Evolutionary conservation across 92 coral and sea anemone genomes (phyloP).

Genomic region (Hydrozoanthus gracilis): DNA sequence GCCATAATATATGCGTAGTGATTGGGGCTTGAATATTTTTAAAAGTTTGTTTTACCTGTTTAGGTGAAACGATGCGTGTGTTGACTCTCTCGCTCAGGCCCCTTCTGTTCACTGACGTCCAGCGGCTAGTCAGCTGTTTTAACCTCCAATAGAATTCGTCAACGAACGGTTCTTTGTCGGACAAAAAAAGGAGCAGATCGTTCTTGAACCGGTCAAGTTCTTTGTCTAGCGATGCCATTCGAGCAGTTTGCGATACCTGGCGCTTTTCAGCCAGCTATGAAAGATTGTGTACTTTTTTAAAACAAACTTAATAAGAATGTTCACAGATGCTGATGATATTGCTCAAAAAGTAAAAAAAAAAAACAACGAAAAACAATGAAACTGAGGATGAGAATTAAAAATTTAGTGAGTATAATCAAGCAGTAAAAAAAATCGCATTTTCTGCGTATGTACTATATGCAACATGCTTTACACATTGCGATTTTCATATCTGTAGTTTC

Average conservation of each 20-base stretch:
- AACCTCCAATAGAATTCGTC: constrained; percentile 76
- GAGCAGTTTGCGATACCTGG: constrained; percentile 82
- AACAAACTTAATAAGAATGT: background rate
- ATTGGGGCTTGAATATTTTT: too few relatives aligned
- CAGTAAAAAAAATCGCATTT: background rate
- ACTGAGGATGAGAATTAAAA: too few relatives aligned
- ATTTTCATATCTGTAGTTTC: too few relatives aligned
- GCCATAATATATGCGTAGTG: too few relatives aligned
- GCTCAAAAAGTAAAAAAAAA: background rate
- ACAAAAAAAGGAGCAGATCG: constrained; percentile 68
- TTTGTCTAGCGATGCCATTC: constrained; percentile 74
- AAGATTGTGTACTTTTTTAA: background rate
- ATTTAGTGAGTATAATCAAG: too few relatives aligned
- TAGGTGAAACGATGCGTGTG: constrained; percentile 66
- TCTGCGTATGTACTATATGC: too few relatives aligned
- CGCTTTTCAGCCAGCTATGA: constrained; percentile 69
- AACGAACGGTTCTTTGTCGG: constrained; percentile 71
- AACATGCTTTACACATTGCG: too few relatives aligned
- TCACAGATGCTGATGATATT: background rate
- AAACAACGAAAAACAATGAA: background rate
- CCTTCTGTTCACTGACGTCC: constrained; percentile 77
- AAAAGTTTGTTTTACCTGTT: constrained; percentile 58
- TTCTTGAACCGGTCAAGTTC: constrained; percentile 75
- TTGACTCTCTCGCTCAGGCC: constrained; percentile 62
- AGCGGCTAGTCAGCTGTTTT: constrained; percentile 67